Evolutionary conservation across 1,140 invertebrate species (phyloP).

Genomic region (Coenobita brevimanus): DNA sequence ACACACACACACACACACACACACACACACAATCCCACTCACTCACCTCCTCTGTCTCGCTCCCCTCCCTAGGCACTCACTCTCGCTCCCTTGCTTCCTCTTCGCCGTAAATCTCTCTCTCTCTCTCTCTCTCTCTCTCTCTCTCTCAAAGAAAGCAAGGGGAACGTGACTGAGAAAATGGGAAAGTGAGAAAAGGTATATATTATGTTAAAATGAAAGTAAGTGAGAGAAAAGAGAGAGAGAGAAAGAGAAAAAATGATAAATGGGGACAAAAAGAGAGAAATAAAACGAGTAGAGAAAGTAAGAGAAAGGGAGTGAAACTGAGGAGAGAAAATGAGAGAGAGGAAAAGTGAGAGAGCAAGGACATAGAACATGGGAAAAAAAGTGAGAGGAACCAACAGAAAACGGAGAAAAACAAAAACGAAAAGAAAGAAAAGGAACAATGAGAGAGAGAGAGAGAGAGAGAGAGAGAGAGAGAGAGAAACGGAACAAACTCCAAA

Average conservation of each 20-base stretch:
- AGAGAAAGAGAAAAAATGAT: background rate
- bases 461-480: background rate
- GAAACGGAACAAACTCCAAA: background rate
- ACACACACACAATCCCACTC: too few species aligned
- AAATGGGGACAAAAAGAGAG: background rate
- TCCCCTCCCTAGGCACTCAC: too few species aligned
- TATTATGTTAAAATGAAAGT: background rate
- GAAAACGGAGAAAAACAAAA: background rate
- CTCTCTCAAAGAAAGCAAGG: too few species aligned
- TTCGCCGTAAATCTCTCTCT: background rate
- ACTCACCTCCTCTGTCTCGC: too few species aligned
- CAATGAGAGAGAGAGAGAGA: background rate
- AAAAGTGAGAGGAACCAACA: background rate
- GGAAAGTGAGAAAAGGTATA: background rate
- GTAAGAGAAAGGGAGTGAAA: too few species aligned
- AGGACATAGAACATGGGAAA: background rate
- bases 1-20: too few species aligned
- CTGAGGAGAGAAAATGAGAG: background rate
- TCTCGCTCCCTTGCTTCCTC: background rate
- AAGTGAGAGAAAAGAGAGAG: background rate
- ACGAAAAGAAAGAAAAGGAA: background rate
- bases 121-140: constrained; percentile 2
- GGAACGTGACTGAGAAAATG: background rate
- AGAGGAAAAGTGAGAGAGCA: background rate
- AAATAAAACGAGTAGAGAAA: background rate